Evolutionary conservation across 2,113 vertebrate species (phyloP).

Genomic region (Microcebus jonahi): DNA sequence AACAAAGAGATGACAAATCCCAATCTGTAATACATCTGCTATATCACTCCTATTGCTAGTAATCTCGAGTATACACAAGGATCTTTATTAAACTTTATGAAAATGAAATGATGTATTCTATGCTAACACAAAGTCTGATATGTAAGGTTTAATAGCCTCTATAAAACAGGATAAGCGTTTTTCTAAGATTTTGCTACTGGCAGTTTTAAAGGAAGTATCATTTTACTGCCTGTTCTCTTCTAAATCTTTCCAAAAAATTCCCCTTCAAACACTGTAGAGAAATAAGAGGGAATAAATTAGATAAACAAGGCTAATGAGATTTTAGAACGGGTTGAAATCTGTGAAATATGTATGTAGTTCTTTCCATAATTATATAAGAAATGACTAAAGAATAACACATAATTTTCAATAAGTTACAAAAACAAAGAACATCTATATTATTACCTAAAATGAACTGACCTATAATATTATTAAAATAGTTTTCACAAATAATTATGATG

Average conservation of each 20-base stretch:
- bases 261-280: neutral
- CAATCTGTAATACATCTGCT: neutral
- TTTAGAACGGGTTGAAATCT: neutral
- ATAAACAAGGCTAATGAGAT: neutral
- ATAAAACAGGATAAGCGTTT: neutral
- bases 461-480: neutral
- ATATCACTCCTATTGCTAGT: neutral
- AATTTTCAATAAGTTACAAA: slow-evolving; percentile 32
- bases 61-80: neutral
- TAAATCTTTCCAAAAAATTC: neutral
- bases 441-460: neutral
- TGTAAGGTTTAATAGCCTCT: neutral
- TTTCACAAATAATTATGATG: neutral
- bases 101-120: slow-evolving; percentile 26
- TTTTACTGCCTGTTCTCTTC: neutral
- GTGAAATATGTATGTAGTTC: neutral
- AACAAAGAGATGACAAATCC: slow-evolving; percentile 14
- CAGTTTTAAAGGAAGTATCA: slow-evolving; percentile 19
- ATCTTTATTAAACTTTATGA: neutral
- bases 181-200: slow-evolving; percentile 14
- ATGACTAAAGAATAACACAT: neutral
- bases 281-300: neutral
- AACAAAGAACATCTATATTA: neutral
- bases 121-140: slow-evolving; percentile 14
- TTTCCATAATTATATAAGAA: neutral